Evolutionary conservation across 2,888 invertebrate genomes (phyloP).

Genomic region (Leptothorax acervorum): DNA sequence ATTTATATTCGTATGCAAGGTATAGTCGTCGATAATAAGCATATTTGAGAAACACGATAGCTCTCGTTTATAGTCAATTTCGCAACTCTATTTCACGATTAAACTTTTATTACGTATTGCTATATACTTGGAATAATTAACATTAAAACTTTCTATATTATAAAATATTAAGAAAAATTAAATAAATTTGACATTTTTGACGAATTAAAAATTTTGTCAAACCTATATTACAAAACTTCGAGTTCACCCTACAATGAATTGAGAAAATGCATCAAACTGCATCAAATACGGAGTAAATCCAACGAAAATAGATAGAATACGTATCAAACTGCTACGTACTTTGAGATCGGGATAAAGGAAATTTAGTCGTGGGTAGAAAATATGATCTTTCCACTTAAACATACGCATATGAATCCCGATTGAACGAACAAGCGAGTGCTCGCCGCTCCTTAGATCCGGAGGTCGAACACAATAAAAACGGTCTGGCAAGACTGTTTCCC

Average conservation of each 20-base stretch:
- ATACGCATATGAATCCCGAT: conserved; percentile 72
- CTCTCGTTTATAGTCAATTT: neutral
- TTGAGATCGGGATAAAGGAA: conserved; percentile 61
- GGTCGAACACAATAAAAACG: conserved; percentile 73
- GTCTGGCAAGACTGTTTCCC: conserved; percentile 70
- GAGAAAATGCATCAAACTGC: neutral
- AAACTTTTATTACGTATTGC: neutral
- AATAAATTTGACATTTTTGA: neutral
- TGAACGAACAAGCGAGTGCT: conserved; percentile 55
- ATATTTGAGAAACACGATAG: neutral
- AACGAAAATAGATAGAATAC: conserved; percentile 15
- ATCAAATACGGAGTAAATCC: neutral
- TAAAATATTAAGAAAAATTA: neutral
- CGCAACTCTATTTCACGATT: neutral
- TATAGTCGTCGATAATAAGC: neutral
- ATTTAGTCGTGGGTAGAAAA: conserved; percentile 69
- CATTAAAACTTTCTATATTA: neutral
- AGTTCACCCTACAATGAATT: conserved; percentile 1
- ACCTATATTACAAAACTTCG: neutral
- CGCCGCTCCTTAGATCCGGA: conserved; percentile 27
- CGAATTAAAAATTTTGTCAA: neutral
- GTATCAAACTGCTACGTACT: conserved; percentile 13
- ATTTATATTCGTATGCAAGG: conserved; percentile 4
- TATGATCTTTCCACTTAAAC: conserved; percentile 75
- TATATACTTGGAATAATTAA: neutral